Percentiles rank a stretch among this genome's conserved stretches.
Evolutionary conservation across 2,888 invertebrate genomes (phyloP).

Genomic region (Andrena bicolor): DNA sequence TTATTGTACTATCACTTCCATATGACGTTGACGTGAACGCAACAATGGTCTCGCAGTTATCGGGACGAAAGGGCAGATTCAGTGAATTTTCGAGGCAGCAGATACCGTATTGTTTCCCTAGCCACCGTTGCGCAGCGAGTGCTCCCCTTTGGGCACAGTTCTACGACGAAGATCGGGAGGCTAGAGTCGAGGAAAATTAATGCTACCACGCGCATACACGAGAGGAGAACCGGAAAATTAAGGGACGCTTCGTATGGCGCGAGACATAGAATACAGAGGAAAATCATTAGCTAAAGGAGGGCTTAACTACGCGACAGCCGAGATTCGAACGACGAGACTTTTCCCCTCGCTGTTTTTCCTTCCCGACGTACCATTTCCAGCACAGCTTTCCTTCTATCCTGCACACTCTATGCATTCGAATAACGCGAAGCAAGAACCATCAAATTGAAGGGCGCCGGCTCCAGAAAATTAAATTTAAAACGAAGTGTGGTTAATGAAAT

Average conservation of each 20-base stretch:
- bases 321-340: constrained; percentile 6
- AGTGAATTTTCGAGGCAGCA: not conserved
- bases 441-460: not conserved
- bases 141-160: not conserved
- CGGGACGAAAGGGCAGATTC: not conserved
- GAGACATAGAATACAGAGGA: constrained; percentile 26
- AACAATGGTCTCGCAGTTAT: too few species aligned
- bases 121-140: not conserved
- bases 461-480: not conserved
- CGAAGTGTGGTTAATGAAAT: not conserved
- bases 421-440: not conserved
- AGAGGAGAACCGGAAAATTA: constrained; percentile 32
- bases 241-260: constrained; percentile 20
- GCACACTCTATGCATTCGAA: not conserved
- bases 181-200: constrained; percentile 14
- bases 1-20: too few species aligned
- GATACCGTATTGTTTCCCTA: not conserved
- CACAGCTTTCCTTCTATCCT: not conserved
- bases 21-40: not conserved
- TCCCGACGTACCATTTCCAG: not conserved
- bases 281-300: constrained; percentile 41
- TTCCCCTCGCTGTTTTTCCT: too few species aligned
- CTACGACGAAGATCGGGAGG: not conserved
- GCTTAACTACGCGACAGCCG: constrained; percentile 28
- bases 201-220: not conserved